Evolutionary conservation across 2,797 vertebrate species (phyloP), one percentile per base, ranked within the genome.

Genomic region (Danio tinwini): DNA sequence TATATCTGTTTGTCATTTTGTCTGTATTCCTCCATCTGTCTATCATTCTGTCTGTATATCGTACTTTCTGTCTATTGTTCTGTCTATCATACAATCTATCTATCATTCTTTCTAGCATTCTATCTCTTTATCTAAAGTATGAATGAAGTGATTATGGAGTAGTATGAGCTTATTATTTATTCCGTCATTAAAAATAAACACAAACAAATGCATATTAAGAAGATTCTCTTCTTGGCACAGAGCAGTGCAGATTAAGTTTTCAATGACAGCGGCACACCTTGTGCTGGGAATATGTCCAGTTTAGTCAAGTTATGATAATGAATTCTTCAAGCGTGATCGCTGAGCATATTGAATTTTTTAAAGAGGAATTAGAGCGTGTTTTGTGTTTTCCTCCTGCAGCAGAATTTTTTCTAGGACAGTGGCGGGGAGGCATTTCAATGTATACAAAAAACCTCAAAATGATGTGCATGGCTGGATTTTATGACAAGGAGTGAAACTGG

Each of bases 321-420:
- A 49, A 52, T 74, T 74, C 19, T 56, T 42, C 45, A 4, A 62
- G 4, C 69, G 62, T 75, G 63, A 68, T 79, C 29, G 78, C 50
- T 82, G 64, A 78, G 58, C 64, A 64, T 59, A 72, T 53, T 80
- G 68, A 80, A 53, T 6, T 21, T 37, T 9, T 81, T 88, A 64
- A 1, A 37, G 73, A 83, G 80, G 87, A 88, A 88, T 82, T 88
- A 0, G 90, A 91, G 88, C 87, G 84, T 87, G 86, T 88, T 87
- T 81, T 59, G 84, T 87, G 86, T 88, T 87, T 87, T 81, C 62
- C 83, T 86, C 70, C 58, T 64, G 50, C 63, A 78, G 82, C 61
- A 52, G 19, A n/a, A 73, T 55, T 58, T 76, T 76, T 86, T 87
- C 59, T 85, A 70, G 87, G 81, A 49, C 44, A 14, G 56, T n/a